phyloP scores from a whole-genome alignment of 1,140 invertebrate species.

The Danaus plexippus region DNA sequence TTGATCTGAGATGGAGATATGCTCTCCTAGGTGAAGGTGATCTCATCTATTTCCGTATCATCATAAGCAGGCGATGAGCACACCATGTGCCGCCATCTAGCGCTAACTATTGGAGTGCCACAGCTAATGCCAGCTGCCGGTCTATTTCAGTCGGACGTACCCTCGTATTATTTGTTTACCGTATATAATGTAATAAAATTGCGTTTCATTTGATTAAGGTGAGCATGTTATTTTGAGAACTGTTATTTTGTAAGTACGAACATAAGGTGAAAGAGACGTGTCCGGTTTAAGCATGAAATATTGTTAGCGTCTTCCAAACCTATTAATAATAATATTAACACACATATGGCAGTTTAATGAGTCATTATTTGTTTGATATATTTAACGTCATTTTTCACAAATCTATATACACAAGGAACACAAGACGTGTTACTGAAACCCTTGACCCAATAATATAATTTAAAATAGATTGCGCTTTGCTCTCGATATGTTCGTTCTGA shows the following conservation, averaged over 20 bases:
- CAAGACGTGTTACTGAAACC: constrained; percentile 21
- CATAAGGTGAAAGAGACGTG: too few relatives aligned
- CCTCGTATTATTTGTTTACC: constrained; percentile 22
- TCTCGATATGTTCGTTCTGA: constrained; percentile 24
- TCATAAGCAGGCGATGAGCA: constrained; percentile 34
- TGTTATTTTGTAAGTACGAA: not conserved
- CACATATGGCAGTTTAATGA: too few relatives aligned
- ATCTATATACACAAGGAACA: too few relatives aligned
- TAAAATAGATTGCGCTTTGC: constrained; percentile 57
- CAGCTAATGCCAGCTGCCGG: constrained; percentile 50
- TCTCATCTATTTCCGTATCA: constrained; percentile 58
- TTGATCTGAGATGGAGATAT: too few relatives aligned
- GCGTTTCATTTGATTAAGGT: constrained; percentile 16
- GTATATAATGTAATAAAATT: constrained; percentile 20
- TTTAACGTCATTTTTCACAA: too few relatives aligned
- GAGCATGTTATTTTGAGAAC: not conserved
- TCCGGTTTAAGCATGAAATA: too few relatives aligned
- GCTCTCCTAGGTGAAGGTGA: constrained; percentile 67
- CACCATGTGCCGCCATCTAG: constrained; percentile 58
- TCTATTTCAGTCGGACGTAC: constrained; percentile 56
- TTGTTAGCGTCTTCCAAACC: too few relatives aligned
- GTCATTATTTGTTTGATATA: too few relatives aligned
- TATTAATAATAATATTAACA: too few relatives aligned
- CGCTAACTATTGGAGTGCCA: constrained; percentile 35
- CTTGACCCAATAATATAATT: constrained; percentile 62